Evolutionary conservation across 2,797 vertebrate genomes (phyloP).

Genomic region (Falco novaeseelandiae): DNA sequence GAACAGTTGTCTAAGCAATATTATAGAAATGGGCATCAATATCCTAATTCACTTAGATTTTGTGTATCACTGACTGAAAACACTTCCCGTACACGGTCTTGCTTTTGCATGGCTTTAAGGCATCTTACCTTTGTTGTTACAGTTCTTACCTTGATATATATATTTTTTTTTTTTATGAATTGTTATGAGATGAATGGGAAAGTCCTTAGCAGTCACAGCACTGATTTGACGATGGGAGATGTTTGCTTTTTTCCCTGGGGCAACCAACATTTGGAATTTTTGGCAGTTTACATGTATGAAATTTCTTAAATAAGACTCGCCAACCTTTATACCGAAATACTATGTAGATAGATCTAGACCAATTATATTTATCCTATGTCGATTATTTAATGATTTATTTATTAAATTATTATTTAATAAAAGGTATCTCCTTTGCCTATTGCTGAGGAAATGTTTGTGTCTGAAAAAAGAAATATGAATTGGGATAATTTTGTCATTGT

Average conservation of each 20-base stretch:
- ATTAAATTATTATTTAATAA: neutral
- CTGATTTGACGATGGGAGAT: neutral
- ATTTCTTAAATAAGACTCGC: neutral
- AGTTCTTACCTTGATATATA: neutral
- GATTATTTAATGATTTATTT: neutral
- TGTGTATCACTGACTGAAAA: neutral
- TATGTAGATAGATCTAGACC: rapidly evolving
- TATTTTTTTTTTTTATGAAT: neutral
- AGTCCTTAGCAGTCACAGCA: neutral
- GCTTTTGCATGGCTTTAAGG: neutral
- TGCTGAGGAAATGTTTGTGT: neutral
- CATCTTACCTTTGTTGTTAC: neutral
- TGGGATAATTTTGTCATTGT: neutral
- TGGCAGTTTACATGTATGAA: neutral
- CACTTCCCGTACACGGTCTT: rapidly evolving
- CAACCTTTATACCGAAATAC: neutral
- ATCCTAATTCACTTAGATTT: neutral
- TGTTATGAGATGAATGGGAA: neutral
- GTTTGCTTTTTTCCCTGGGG: neutral
- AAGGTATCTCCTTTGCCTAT: neutral
- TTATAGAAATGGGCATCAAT: neutral
- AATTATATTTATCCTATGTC: neutral
- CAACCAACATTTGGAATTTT: neutral
- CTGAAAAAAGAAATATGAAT: neutral
- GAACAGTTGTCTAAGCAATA: neutral